These are phyloP conservation scores for Drosophila nr. fundita DNA, from an alignment of 2,888 invertebrate genomes.

Conservation along the genomic window DNA sequence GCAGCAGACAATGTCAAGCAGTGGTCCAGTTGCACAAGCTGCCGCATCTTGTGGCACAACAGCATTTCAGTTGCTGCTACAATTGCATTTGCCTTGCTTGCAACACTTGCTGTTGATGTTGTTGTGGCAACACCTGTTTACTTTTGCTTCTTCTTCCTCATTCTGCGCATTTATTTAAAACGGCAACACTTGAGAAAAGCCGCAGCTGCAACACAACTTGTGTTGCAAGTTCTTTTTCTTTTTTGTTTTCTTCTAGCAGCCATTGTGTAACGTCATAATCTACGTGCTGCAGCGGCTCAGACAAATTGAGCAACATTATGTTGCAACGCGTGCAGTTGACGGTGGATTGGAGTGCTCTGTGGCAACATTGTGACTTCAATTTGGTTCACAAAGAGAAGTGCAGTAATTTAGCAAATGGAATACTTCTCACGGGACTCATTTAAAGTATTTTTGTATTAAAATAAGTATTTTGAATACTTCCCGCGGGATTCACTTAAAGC, in stretches of 20 bases:
- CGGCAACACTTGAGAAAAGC: conserved; percentile 48
- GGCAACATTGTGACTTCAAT: conserved; percentile 6
- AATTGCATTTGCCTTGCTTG: conserved; percentile 20
- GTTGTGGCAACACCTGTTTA: conserved; percentile 29
- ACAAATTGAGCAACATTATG: conserved; percentile 35
- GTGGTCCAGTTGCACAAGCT: conserved; percentile 5
- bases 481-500: not conserved
- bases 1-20: conserved; percentile 13
- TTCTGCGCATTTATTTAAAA: conserved; percentile 11
- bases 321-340: conserved; percentile 45
- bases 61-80: conserved; percentile 18
- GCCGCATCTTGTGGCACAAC: conserved; percentile 25
- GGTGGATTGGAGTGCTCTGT: conserved; percentile 3
- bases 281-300: conserved; percentile 25
- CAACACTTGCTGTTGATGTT: conserved; percentile 30
- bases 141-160: not conserved
- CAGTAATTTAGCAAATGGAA: not conserved
- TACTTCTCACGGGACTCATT: not conserved
- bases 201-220: conserved; percentile 56
- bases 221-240: conserved; percentile 25
- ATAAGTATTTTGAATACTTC: not conserved
- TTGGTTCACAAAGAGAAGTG: not conserved
- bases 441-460: not conserved
- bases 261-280: conserved; percentile 58
- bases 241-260: not conserved